Evolutionary conservation across 2,797 vertebrate genomes (phyloP), one percentile per base, ranked within the genome.

Genomic region (Atherinosoma microstoma): DNA sequence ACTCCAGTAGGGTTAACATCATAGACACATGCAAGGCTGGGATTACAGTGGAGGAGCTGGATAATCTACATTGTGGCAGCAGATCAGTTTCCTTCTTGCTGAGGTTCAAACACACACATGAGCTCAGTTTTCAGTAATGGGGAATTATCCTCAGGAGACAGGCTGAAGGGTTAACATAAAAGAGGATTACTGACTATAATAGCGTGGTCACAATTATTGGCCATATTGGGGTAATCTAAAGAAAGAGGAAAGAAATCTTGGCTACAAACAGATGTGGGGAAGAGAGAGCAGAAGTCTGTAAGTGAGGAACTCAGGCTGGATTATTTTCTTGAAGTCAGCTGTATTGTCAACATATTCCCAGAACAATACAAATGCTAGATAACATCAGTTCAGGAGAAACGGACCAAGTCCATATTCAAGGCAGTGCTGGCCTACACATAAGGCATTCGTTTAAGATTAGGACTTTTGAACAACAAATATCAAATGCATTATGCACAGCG

Each of bases 1-100:
- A 93, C 94, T 83, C 80, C 47, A 66, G 80, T 45, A 64, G 87
- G 74, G 84, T 80, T 90, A 89, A 93, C 84, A 89, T 91, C 85
- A 84, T 87, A 87, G 83, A 87, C 61, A 60, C 85, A 90, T 86
- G 91, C 84, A 83, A 90, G 73, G 67, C 73, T 67, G 64, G 84
- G 86, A 86, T 84, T 86, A 87, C 85, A 90, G 84, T 74, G 65
- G 87, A 85, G 80, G 75, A 87, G 77, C 64, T 59, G 79, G 80
- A 84, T 73, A 85, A 83, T 64, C 64, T 49, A 24, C 45, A n/a
- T 54, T 34, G 74, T 40, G 80, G 69, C 70, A 34, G 76, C 1
- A 45, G 82, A 84, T 85, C 71, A 12, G 56, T 86, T 89, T 89
- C 75, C 81, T 78, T 86, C 83, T 83, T 83, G 80, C 74, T 67